phyloP scores from a whole-genome alignment of 1,140 invertebrate genomes.

The Hermetia illucens region DNA sequence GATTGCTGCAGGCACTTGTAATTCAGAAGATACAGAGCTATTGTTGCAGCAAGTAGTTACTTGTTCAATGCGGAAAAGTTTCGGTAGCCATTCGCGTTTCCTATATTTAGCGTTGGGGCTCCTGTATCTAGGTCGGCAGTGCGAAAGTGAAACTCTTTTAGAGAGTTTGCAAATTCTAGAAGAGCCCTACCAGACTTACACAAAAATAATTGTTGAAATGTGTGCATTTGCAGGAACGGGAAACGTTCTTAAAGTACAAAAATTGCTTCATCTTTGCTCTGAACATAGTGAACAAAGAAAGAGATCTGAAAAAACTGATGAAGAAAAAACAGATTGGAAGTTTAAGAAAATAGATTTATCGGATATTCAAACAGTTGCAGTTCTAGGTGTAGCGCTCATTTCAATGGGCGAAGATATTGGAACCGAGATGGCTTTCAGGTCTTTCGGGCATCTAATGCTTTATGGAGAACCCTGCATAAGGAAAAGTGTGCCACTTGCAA shows the following conservation, averaged over 20 bases:
- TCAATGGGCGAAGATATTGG: constrained; percentile 99
- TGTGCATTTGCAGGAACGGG: constrained; percentile 99
- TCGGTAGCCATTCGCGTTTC: constrained; percentile 76
- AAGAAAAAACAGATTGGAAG: constrained; percentile 66
- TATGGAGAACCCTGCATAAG: constrained; percentile 97
- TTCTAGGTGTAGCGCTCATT: constrained; percentile 94
- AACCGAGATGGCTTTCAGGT: constrained; percentile 94
- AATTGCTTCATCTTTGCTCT: constrained; percentile 93
- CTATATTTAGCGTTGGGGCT: constrained; percentile 88
- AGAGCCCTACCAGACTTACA: constrained; percentile 89
- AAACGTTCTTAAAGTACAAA: constrained; percentile 95
- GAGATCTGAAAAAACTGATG: constrained; percentile 32
- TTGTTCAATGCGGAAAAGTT: constrained; percentile 63
- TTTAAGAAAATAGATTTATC: constrained; percentile 70
- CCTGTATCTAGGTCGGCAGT: constrained; percentile 83
- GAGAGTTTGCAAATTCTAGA: constrained; percentile 87
- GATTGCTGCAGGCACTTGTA: constrained; percentile 91
- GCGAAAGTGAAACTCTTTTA: constrained; percentile 83
- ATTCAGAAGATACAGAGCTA: constrained; percentile 79
- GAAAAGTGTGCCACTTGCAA: constrained; percentile 90
- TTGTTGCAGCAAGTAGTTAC: constrained; percentile 81
- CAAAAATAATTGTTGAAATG: constrained; percentile 91
- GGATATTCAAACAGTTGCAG: constrained; percentile 90
- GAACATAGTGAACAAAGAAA: constrained; percentile 75
- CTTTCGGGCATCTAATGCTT: constrained; percentile 90